Conservation (phyloP, 2,888 invertebrate species). For the Syrphus vitripennis region DNA sequence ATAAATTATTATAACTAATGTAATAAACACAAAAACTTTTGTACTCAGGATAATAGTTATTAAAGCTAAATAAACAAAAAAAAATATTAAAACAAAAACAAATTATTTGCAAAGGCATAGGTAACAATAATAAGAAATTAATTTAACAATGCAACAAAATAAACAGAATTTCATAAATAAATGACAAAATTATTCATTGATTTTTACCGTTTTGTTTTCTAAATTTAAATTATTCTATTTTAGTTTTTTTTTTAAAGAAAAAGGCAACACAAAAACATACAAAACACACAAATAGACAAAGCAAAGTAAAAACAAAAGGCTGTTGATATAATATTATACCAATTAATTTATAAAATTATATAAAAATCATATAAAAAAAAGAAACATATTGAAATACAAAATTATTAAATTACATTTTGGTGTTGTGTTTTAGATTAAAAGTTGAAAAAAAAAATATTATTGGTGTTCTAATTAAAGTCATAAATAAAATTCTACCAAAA, state of each 20-base stretch:
- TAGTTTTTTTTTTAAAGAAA: constrained; percentile 3
- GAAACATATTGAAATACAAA: not conserved
- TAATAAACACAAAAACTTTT: constrained; percentile 49
- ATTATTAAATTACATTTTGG: constrained; percentile 56
- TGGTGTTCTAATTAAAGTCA: constrained; percentile 8
- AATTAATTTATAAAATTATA: too few relatives aligned
- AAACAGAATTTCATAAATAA: not conserved
- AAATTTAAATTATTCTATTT: not conserved
- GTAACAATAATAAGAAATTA: not conserved
- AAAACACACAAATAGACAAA: constrained; percentile 23
- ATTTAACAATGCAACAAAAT: not conserved
- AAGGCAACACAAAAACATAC: not conserved
- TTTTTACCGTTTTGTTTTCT: not conserved
- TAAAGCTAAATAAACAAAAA: constrained; percentile 18
- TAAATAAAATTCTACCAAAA: constrained; percentile 8
- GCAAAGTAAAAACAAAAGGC: constrained; percentile 50
- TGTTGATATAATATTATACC: constrained; percentile 47
- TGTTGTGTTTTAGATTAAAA: constrained; percentile 58
- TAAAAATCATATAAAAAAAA: not conserved
- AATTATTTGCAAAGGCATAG: not conserved
- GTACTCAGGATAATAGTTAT: constrained; percentile 68
- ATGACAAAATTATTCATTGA: not conserved
- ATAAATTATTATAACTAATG: not conserved
- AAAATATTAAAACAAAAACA: not conserved
- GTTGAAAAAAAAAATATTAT: constrained; percentile 1